These are phyloP conservation scores for Burhinus oedicnemus DNA, from an alignment of 2,113 vertebrate species.

Conservation along the genomic window DNA sequence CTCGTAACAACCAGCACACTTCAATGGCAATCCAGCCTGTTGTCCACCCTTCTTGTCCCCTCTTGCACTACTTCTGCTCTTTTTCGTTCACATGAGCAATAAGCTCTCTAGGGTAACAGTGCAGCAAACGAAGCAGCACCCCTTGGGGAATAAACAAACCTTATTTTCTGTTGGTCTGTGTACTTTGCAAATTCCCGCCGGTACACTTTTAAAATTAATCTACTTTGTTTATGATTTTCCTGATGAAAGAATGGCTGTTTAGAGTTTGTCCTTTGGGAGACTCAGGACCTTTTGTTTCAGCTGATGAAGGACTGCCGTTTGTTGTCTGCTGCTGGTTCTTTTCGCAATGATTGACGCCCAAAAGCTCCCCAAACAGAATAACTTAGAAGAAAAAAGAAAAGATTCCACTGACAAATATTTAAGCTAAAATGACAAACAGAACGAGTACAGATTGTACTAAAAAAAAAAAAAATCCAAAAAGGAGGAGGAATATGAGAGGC, in stretches of 20 bases:
- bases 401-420: not conserved
- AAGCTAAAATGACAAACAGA: not conserved
- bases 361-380: not conserved
- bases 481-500: not conserved
- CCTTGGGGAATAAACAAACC: not conserved
- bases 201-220: conserved; percentile 22
- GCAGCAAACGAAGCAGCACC: not conserved
- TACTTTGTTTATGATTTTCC: conserved; percentile 27
- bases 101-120: not conserved
- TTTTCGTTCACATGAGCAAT: not conserved
- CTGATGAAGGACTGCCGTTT: not conserved
- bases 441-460: not conserved
- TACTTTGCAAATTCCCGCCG: not conserved
- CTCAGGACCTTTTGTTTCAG: not conserved
- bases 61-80: not conserved
- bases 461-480: not conserved
- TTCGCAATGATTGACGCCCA: not conserved
- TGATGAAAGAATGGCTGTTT: conserved; percentile 4
- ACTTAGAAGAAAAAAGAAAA: not conserved
- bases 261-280: conserved; percentile 1
- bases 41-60: not conserved
- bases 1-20: fast-evolving
- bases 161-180: not conserved
- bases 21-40: not conserved
- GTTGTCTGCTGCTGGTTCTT: not conserved